Conservation (phyloP, 1,140 invertebrate species). For the Caenorhabditis remanei region DNA sequence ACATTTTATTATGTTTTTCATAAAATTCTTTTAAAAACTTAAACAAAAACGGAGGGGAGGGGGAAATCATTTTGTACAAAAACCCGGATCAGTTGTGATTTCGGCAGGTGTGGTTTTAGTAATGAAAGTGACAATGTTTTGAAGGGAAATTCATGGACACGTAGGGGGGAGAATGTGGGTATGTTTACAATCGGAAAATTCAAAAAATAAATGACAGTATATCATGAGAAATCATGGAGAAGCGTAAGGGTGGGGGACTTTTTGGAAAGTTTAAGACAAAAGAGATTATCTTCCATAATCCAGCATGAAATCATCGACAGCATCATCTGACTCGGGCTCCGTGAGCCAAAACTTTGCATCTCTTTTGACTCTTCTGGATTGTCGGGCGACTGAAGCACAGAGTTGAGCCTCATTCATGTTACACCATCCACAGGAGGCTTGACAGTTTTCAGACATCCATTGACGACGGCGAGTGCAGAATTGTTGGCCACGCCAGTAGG, state of each 20-base stretch:
- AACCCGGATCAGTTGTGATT: constrained; percentile 46
- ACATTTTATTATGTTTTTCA: neutral
- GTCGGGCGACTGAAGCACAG: constrained; percentile 60
- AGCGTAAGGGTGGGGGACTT: neutral
- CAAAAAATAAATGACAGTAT: neutral
- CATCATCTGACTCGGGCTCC: neutral
- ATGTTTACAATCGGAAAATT: neutral
- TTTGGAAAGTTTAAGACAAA: neutral
- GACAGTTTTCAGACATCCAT: constrained; percentile 69
- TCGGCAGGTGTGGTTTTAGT: constrained; percentile 10
- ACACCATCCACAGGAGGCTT: constrained; percentile 67
- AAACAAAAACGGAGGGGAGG: neutral
- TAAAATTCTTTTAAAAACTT: too few relatives aligned
- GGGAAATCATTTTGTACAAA: constrained; percentile 46
- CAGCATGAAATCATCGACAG: constrained; percentile 33
- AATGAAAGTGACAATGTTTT: neutral
- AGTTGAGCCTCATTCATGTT: constrained; percentile 58
- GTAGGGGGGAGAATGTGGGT: neutral
- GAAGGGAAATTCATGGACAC: neutral
- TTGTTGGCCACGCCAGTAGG: constrained; percentile 64
- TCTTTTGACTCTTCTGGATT: constrained; percentile 5
- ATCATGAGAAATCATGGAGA: neutral
- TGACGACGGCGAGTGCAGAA: constrained; percentile 65
- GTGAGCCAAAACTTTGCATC: constrained; percentile 31
- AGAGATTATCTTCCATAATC: constrained; percentile 29